phyloP scores from a whole-genome alignment of 53 echinoderm and acorn worm species.

The Stichopus horrens region DNA sequence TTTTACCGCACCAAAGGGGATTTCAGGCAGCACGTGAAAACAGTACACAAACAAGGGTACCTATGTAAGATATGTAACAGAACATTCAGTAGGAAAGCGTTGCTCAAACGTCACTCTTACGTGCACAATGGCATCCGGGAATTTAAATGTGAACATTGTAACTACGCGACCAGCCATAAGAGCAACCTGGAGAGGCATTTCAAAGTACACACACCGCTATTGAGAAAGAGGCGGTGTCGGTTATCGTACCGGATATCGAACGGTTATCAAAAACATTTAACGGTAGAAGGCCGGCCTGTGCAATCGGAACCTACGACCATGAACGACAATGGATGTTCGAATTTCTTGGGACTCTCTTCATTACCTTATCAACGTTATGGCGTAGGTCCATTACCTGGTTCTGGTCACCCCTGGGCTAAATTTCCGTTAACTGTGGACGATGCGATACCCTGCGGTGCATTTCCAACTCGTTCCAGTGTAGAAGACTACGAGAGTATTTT shows the following conservation, averaged over 20 bases:
- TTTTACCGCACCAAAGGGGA: slow-evolving; percentile 64
- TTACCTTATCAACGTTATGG: slow-evolving; percentile 20
- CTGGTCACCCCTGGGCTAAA: slow-evolving; percentile 18
- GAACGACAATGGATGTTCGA: slow-evolving; percentile 3
- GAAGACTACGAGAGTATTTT: slow-evolving; percentile 33
- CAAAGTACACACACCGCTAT: slow-evolving; percentile 54
- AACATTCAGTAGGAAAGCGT: slow-evolving; percentile 66
- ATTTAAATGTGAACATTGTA: slow-evolving; percentile 62
- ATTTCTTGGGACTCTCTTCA: neutral
- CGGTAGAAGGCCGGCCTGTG: slow-evolving; percentile 23
- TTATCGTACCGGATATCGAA: slow-evolving; percentile 39
- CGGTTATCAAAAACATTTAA: slow-evolving; percentile 21
- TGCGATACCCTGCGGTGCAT: neutral
- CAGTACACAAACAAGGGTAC: slow-evolving; percentile 61
- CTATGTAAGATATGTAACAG: slow-evolving; percentile 58
- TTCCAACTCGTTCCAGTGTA: neutral
- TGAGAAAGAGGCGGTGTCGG: slow-evolving; percentile 34
- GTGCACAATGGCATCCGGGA: slow-evolving; percentile 74
- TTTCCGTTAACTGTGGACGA: slow-evolving; percentile 9
- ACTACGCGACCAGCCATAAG: slow-evolving; percentile 77
- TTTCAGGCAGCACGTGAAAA: slow-evolving; percentile 60
- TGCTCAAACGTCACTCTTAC: slow-evolving; percentile 71
- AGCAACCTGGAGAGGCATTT: slow-evolving; percentile 77
- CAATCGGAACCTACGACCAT: slow-evolving; percentile 6
- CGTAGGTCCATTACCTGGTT: neutral